phyloP scores from a whole-genome alignment of 2,888 invertebrate species.

The Phorcus lineatus region DNA sequence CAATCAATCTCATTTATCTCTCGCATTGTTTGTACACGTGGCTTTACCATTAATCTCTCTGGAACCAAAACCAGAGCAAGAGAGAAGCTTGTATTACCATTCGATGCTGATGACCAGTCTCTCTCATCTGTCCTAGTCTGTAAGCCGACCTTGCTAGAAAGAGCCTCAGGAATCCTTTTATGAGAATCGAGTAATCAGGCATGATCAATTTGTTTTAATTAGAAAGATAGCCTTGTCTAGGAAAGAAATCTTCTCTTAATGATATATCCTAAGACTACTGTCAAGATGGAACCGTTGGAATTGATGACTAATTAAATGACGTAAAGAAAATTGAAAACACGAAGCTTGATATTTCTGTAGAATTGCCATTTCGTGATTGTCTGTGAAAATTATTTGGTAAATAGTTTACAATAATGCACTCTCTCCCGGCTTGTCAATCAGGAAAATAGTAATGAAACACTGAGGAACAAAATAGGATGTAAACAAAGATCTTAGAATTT shows the following conservation, averaged over 20 bases:
- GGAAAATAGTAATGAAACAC: too few species aligned
- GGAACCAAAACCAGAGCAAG: background rate
- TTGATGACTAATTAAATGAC: too few species aligned
- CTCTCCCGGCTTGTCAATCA: too few species aligned
- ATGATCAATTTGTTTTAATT: slow-evolving; percentile 1
- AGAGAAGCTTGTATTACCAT: background rate
- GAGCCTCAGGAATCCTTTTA: background rate
- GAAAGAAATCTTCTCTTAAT: background rate
- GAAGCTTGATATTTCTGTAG: too few species aligned
- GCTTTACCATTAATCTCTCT: background rate
- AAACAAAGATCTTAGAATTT: too few species aligned
- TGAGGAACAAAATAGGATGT: too few species aligned
- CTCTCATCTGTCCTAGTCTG: background rate
- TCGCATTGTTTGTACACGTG: background rate
- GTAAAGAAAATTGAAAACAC: too few species aligned
- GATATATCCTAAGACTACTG: background rate
- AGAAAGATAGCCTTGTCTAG: background rate
- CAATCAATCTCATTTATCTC: slow-evolving; percentile 1
- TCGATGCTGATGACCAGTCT: background rate
- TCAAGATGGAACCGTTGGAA: too few species aligned
- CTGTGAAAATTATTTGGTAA: too few species aligned
- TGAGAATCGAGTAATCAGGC: background rate
- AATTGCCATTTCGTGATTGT: too few species aligned
- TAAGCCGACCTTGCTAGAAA: background rate
- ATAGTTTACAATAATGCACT: too few species aligned